Evolutionary conservation across 1,140 invertebrate species (phyloP), one percentile per base, ranked within the genome.

Genomic region (Physella acuta): DNA sequence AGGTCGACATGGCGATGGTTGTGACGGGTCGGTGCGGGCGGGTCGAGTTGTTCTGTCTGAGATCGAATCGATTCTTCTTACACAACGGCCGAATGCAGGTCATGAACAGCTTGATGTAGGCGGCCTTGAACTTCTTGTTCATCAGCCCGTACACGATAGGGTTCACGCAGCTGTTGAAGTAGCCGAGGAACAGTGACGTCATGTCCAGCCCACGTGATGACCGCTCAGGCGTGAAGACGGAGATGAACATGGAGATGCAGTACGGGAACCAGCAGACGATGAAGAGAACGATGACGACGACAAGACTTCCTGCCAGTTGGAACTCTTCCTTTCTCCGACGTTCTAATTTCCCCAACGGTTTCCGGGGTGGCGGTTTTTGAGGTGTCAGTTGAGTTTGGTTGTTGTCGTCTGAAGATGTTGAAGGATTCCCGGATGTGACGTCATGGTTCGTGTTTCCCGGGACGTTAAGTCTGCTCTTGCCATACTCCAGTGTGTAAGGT

Each of bases 121-220:
- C 81, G 1, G 73, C 65, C 24, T 76, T 76, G 39, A 80, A 78
- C 36, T 73, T 34, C 31, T 73, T 73, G 67, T 82, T 82, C 74
- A 81, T 76, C 30, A 80, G 24, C 1, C 81, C 81, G 55, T 82
- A 82, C 11, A 82, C 74, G 14, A 81, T 73, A 11, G 81, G 81
- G 66, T 82, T 82, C 36, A 72, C 74, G 26, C 78, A 75, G 60
- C 79, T 81, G 71, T 81, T 82, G 49, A 75, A 71, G 56, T 79
- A 82, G 4, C 81, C 81, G 49, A 81, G 75, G 8, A 81, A 30
- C n/a, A 81, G 66, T 0, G 79, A 77, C 55, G 74, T 75, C 72
- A 82, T 76, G 67, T 82, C 75, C n/a, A 75, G 73, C 0, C 60
- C 58, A 14, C 73, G 65, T 0, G 72, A 63, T 2, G 75, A 72